phyloP scores from a whole-genome alignment of 1,140 invertebrate genomes.

The Penaeus japonicus region DNA sequence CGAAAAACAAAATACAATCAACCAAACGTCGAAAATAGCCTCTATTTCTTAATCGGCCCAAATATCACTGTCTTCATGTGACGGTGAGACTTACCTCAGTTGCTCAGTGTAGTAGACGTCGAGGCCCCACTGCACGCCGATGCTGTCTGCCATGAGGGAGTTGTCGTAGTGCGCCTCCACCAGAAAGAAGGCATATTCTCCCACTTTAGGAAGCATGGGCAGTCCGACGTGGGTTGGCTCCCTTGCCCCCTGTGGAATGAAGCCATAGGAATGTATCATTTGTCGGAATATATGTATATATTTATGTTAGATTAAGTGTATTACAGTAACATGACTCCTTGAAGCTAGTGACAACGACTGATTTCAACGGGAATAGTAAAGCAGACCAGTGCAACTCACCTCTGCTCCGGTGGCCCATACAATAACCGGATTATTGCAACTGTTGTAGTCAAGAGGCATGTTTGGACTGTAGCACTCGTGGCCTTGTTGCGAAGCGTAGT shows the following conservation, averaged over 20 bases:
- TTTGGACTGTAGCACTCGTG: conserved; percentile 73
- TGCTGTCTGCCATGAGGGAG: conserved; percentile 71
- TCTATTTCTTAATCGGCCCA: background rate
- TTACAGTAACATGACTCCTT: background rate
- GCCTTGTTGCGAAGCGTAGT: conserved; percentile 64
- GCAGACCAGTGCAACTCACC: too few relatives aligned
- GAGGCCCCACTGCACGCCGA: conserved; percentile 73
- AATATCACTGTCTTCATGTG: background rate
- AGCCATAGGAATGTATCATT: background rate
- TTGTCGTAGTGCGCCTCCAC: conserved; percentile 75
- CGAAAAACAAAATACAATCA: background rate
- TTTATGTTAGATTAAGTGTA: background rate
- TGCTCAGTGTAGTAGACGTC: conserved; percentile 73
- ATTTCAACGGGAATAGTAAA: too few relatives aligned
- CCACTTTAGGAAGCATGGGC: conserved; percentile 74
- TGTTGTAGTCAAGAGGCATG: conserved; percentile 78
- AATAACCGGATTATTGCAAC: conserved; percentile 79
- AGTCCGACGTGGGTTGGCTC: conserved; percentile 75
- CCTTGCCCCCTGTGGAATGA: conserved; percentile 67
- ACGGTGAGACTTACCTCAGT: conserved; percentile 63
- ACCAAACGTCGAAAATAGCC: background rate
- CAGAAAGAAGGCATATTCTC: conserved; percentile 72
- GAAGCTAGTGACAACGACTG: too few relatives aligned
- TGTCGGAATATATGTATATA: background rate
- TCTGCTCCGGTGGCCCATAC: conserved; percentile 78